These are phyloP conservation scores for Poeciliopsis prolifica DNA, from an alignment of 2,113 vertebrate genomes.

Conservation along the genomic window DNA sequence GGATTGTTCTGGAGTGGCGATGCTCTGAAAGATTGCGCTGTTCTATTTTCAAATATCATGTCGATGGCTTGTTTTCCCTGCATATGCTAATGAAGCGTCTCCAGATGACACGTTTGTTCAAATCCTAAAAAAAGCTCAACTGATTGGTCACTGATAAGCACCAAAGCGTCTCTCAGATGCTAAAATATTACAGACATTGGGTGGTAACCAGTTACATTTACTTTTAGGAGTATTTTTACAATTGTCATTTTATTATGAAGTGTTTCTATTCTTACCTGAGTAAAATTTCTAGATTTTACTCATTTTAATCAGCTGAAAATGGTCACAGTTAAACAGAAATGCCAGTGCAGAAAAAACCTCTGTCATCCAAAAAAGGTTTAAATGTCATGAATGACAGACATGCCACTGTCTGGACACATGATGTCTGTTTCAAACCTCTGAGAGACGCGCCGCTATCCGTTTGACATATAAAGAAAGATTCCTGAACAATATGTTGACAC, in stretches of 20 bases:
- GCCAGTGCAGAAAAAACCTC: not conserved
- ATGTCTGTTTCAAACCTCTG: conserved; percentile 5
- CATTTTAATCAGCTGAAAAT: no score
- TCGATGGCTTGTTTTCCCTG: conserved; percentile 18
- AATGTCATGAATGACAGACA: conserved; percentile 3
- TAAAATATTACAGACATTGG: not conserved
- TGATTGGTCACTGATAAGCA: conserved; percentile 20
- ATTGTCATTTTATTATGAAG: no score
- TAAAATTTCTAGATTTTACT: no score
- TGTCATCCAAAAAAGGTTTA: not conserved
- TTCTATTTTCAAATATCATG: conserved; percentile 55
- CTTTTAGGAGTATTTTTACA: no score
- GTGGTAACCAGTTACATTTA: no score
- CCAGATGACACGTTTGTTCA: conserved; percentile 10
- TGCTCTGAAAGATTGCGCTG: conserved; percentile 21
- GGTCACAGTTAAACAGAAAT: not conserved
- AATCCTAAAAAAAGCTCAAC: conserved; percentile 1
- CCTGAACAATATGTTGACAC: conserved; percentile 10
- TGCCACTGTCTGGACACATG: conserved; percentile 3
- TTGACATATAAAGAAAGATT: conserved; percentile 20
- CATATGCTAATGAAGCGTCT: conserved; percentile 10
- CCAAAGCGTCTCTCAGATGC: not conserved
- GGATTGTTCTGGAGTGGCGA: conserved; percentile 14
- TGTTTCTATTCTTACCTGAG: no score
- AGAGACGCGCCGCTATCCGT: conserved; percentile 13